Evolutionary conservation across 2,113 vertebrate species (phyloP).

Genomic region (Eidolon helvum): DNA sequence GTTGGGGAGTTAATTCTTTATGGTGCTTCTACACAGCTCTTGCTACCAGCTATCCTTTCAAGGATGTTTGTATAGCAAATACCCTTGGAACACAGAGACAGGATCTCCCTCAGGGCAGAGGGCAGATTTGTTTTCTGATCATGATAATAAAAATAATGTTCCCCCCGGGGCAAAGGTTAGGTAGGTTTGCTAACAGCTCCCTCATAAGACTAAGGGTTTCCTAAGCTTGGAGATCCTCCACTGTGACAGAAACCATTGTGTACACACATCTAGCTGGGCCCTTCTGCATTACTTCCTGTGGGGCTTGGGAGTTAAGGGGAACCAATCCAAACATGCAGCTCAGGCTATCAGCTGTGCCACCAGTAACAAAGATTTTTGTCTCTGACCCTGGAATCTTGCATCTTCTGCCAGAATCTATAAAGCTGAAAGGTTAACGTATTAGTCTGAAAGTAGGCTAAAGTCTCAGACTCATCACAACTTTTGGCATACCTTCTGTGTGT

Average conservation of each 20-base stretch:
- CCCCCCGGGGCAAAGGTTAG: neutral
- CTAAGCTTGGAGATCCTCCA: neutral
- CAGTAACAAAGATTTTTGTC: fast-evolving
- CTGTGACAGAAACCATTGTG: neutral
- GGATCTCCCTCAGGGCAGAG: neutral
- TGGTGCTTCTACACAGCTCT: neutral
- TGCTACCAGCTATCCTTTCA: neutral
- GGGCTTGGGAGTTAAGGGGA: neutral
- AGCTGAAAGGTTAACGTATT: neutral
- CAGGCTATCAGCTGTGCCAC: fast-evolving
- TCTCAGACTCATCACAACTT: neutral
- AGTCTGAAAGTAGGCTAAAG: neutral
- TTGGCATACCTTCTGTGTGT: neutral
- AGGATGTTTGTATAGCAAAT: neutral
- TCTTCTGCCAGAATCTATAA: neutral
- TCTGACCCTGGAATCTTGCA: neutral
- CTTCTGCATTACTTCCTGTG: neutral
- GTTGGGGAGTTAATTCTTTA: neutral
- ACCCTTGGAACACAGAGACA: neutral
- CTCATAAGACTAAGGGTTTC: neutral
- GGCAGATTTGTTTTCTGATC: neutral
- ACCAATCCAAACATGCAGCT: neutral
- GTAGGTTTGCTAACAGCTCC: neutral
- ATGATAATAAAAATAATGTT: neutral
- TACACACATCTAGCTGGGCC: fast-evolving